Base-by-base conservation (phyloP, 1,140 invertebrate genomes). In the Cryptotermes secundus region DNA sequence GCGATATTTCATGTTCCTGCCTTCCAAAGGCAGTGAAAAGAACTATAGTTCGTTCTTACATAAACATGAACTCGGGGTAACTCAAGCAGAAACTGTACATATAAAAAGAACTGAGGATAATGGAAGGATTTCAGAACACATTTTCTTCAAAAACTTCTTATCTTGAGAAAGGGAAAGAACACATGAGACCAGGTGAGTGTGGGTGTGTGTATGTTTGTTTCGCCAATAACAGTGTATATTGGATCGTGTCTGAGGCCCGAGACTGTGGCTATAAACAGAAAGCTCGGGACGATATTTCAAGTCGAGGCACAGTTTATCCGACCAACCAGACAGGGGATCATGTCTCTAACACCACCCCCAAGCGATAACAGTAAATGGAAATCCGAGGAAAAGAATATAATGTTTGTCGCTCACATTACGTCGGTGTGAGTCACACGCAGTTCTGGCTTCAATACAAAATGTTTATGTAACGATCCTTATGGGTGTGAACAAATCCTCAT, bases 51-150 rank as follows among this genome's bases (percentile, higher is more conserved):
- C n/a, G 0, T 31, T 72, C 14, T 31, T 31, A 72, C n/a, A 4
- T 7, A 72, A 72, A 72, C 31, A 72, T 72, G 7, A 72, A 72
- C n/a, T 72, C 4, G 59, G 9, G 59, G 59, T 31, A 26, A 31
- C 22, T 31, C 26, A n/a, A 72, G n/a, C 6, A n/a, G 59, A 72
- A 72, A n/a, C 59, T 1, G 59, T 31, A 31, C 26, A 72, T 31
- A 72, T 72, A 72, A 72, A 72, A n/a, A 72, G 16, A 72, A n/a
- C 59, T 31, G 59, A n/a, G 59, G 59, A 72, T 72, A 72, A 72
- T 72, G 59, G 26, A 72, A 72, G 59, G 59, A 72, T 72, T 72
- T 72, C 59, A 14, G n/a, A 72, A 72, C 59, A 72, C 26, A 31
- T 72, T 72, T 72, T 72, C 59, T 31, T 72, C 26, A 72, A 72